Evolutionary conservation across 2,113 vertebrate species (phyloP).

Genomic region (Bufo bufo): DNA sequence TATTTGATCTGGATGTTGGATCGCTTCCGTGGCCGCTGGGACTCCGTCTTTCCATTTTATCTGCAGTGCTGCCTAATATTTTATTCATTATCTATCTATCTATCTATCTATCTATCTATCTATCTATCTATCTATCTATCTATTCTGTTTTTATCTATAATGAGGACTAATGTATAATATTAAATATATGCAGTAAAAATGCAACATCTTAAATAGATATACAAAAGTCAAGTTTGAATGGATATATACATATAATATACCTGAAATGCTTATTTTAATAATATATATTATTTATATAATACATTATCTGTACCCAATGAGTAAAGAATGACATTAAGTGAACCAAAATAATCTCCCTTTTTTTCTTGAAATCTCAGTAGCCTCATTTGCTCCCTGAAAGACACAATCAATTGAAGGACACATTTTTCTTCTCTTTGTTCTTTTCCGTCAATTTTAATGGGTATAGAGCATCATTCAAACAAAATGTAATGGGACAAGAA

Average conservation of each 20-base stretch:
- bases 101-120: too few species aligned
- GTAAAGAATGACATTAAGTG: slow-evolving; percentile 39
- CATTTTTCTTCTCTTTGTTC: slow-evolving; percentile 81
- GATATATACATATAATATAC: neutral
- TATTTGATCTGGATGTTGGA: too few species aligned
- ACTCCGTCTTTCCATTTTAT: too few species aligned
- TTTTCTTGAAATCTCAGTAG: slow-evolving; percentile 72
- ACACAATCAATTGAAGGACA: slow-evolving; percentile 82
- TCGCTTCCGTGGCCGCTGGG: too few species aligned
- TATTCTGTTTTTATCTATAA: neutral
- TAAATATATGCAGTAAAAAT: neutral
- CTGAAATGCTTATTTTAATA: neutral
- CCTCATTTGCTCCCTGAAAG: slow-evolving; percentile 75
- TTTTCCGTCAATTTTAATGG: slow-evolving; percentile 90
- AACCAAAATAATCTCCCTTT: slow-evolving; percentile 62
- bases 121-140: too few species aligned
- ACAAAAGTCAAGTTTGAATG: too few species aligned
- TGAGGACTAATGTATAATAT: neutral
- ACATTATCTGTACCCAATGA: neutral
- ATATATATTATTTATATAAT: neutral
- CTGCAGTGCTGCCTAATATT: too few species aligned
- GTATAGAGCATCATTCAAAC: slow-evolving; percentile 89
- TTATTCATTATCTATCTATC: too few species aligned
- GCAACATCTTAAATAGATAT: neutral
- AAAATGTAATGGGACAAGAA: slow-evolving; percentile 87